phyloP scores from a whole-genome alignment of 2,797 vertebrate genomes.

The Sebastes goodei region DNA sequence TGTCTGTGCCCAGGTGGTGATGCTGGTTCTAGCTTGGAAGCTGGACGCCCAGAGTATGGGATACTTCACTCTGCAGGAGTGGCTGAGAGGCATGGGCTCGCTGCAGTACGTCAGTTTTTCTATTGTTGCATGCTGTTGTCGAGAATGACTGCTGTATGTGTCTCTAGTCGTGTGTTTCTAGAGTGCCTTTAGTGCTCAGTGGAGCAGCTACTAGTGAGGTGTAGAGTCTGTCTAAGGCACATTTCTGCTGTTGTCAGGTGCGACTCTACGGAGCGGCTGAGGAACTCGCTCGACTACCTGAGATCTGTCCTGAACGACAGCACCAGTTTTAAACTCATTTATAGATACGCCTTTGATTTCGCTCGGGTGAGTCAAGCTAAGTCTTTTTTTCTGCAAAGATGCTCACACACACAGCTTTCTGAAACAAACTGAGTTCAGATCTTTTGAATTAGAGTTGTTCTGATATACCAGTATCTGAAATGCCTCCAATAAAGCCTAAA shows the following conservation, averaged over 20 bases:
- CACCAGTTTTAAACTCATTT: conserved; percentile 99
- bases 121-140: not conserved
- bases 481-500: too few relatives aligned
- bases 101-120: conserved; percentile 89
- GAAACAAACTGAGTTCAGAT: conserved; percentile 2
- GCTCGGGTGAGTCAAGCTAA: conserved; percentile 91
- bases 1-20: conserved; percentile 90
- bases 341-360: conserved; percentile 99
- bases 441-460: not conserved
- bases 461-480: too few relatives aligned
- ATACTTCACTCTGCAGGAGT: conserved; percentile 98
- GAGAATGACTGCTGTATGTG: not conserved
- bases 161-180: not conserved
- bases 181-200: not conserved
- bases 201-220: not conserved
- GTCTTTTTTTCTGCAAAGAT: not conserved
- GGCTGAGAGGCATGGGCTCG: conserved; percentile 98
- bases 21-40: conserved; percentile 99
- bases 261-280: conserved; percentile 97
- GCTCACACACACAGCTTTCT: not conserved
- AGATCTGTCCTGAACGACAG: conserved; percentile 97
- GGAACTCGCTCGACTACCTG: conserved; percentile 98
- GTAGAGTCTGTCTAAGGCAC: conserved; percentile 11
- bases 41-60: conserved; percentile 99
- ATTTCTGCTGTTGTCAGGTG: conserved; percentile 85